phyloP scores from a whole-genome alignment of 2,797 vertebrate species.

The Syngnathus rostellatus region DNA sequence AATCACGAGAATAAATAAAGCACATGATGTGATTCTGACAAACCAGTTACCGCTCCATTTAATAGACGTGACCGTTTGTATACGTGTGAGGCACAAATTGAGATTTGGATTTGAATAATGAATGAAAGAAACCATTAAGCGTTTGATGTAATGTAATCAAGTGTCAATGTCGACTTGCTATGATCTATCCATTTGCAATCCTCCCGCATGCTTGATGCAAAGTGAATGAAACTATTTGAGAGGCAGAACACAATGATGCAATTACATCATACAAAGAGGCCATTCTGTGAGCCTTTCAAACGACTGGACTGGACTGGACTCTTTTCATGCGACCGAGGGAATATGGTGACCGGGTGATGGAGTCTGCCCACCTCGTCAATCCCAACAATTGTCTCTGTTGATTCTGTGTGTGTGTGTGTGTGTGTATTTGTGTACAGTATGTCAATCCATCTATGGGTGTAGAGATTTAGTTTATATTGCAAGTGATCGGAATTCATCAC shows the following conservation, averaged over 20 bases:
- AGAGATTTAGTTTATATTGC: neutral
- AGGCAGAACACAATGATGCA: slow-evolving; percentile 36
- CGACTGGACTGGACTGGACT: slow-evolving; percentile 38
- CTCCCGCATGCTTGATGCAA: neutral
- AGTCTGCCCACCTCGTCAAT: slow-evolving; percentile 50
- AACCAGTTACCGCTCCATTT: too few relatives aligned
- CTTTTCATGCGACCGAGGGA: slow-evolving; percentile 45
- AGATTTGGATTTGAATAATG: neutral
- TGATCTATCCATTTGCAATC: neutral
- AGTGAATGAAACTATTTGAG: slow-evolving; percentile 14
- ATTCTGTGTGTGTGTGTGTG: slow-evolving; percentile 13
- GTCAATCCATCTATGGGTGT: neutral
- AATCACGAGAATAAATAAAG: slow-evolving; percentile 7
- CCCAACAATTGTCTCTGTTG: slow-evolving; percentile 27
- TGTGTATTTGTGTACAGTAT: too few relatives aligned
- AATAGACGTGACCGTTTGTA: neutral
- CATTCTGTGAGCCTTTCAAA: slow-evolving; percentile 31
- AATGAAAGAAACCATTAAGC: neutral
- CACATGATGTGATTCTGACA: slow-evolving; percentile 6
- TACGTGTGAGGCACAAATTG: neutral
- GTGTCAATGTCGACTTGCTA: slow-evolving; percentile 1
- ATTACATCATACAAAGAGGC: slow-evolving; percentile 54
- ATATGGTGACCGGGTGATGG: slow-evolving; percentile 37
- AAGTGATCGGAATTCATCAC: neutral
- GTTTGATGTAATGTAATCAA: neutral